Evolutionary conservation across 2,888 invertebrate genomes (phyloP).

Genomic region (Pterobdella sp.): DNA sequence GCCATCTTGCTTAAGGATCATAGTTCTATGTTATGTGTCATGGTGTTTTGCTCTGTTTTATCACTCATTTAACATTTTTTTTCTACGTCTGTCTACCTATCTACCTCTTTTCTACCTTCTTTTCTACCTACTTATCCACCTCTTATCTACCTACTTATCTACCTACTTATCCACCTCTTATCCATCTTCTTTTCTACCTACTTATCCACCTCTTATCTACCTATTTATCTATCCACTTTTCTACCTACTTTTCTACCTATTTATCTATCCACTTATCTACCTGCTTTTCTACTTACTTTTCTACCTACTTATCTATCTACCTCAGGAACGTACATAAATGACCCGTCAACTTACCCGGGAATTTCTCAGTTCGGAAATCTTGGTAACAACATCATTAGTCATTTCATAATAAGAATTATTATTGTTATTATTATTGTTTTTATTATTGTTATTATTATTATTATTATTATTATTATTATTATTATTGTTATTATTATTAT

Average conservation of each 20-base stretch:
- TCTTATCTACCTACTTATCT: neutral
- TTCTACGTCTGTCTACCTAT: neutral
- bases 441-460: too few species aligned
- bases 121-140: neutral
- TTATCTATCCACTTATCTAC: neutral
- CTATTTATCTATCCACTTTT: neutral
- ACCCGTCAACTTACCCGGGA: conserved; percentile 10
- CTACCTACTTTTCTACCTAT: neutral
- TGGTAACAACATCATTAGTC: conserved; percentile 10
- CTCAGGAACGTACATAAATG: conserved; percentile 13
- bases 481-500: too few species aligned
- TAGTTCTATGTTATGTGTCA: too few species aligned
- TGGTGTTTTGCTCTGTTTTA: neutral
- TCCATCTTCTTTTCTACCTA: neutral
- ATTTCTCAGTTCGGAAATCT: conserved; percentile 21
- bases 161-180: neutral
- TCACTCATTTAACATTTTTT: neutral
- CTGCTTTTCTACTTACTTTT: neutral
- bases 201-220: neutral
- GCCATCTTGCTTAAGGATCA: neutral
- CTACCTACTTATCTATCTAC: neutral
- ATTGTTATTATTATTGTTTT: neutral
- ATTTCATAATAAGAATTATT: neutral
- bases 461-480: too few species aligned
- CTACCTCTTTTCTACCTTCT: neutral